Conservation (phyloP, 2,113 vertebrate species). For the Atlantisia rogersi region DNA sequence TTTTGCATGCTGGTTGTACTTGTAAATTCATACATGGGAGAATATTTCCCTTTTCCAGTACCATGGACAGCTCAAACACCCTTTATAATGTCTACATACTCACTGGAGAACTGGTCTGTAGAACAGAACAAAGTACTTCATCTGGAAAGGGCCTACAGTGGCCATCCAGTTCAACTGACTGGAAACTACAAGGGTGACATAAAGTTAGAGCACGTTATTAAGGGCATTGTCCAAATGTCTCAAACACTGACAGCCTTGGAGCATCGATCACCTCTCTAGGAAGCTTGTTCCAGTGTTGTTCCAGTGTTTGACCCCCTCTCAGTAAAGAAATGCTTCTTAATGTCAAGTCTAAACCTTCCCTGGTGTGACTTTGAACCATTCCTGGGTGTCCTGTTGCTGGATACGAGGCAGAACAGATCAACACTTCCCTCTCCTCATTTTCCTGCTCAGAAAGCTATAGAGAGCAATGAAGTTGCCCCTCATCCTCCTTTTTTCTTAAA, state of each 20-base stretch:
- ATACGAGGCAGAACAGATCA: background rate
- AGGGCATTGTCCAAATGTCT: background rate
- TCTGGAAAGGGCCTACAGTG: background rate
- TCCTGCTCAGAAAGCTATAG: background rate
- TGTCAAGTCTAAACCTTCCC: background rate
- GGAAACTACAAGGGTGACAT: background rate
- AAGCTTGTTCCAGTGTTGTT: background rate
- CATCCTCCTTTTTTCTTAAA: background rate
- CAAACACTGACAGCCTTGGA: background rate
- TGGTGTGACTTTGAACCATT: background rate
- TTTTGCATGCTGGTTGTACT: background rate
- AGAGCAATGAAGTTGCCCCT: background rate
- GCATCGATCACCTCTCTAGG: background rate
- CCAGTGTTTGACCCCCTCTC: background rate
- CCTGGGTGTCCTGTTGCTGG: accelerated
- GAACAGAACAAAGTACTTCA: background rate
- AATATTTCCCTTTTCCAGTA: background rate
- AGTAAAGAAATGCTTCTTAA: background rate
- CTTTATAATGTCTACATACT: background rate
- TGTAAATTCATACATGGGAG: background rate
- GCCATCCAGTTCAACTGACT: background rate
- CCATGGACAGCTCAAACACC: background rate
- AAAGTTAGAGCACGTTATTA: background rate
- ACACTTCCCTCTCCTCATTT: background rate
- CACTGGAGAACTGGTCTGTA: background rate